Evolutionary conservation across 2,113 vertebrate genomes (phyloP), one percentile per base, ranked within the genome.

Genomic region (Microtus richardsoni): DNA sequence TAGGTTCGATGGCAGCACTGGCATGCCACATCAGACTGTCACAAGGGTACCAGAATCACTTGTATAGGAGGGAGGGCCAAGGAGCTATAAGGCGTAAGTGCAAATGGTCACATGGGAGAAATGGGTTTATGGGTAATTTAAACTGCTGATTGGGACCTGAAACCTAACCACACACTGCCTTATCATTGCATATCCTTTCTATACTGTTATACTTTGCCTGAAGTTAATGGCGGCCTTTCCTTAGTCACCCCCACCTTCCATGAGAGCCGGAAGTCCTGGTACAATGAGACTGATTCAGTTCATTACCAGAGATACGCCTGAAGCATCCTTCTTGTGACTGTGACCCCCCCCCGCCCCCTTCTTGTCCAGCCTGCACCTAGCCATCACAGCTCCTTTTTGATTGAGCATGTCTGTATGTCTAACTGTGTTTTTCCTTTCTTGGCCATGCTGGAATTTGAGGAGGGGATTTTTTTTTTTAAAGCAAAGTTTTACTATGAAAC

Each of bases 101-200:
- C 47, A 52, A n/a, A 71, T 28, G 66, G 22, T 26, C 8, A 54
- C 39, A 3, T 1, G 8, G 28, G 58, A 66, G 47, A 86, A 47
- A 80, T 9, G 16, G 54, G 49, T 49, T 30, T 71, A 73, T 26
- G 28, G 33, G 9, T 28, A 39, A 70, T 49, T 30, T 24, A 91
- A 49, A 33, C 13, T 54, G 41, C n/a, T 3, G 5, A 16, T 10
- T 26, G 39, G 49, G 39, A 4, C 66, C 77, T 33, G 36, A 21
- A 8, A 26, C 24, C 88, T 58, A 14, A 47, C 3, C 4, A 16
- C 0, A 16, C 21, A 1, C 8, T 3, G 0, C 33, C 14, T 6
- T 16, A 2, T 14, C 12, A 39, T 2, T 21, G 26, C 3, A 14
- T 2, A 17, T 24, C 14, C 28, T 44, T 73, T 33, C 44, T 26